Evolutionary conservation across 2,113 vertebrate species (phyloP), one percentile per base, ranked within the genome.

Genomic region (Gallinago paraguaiae): DNA sequence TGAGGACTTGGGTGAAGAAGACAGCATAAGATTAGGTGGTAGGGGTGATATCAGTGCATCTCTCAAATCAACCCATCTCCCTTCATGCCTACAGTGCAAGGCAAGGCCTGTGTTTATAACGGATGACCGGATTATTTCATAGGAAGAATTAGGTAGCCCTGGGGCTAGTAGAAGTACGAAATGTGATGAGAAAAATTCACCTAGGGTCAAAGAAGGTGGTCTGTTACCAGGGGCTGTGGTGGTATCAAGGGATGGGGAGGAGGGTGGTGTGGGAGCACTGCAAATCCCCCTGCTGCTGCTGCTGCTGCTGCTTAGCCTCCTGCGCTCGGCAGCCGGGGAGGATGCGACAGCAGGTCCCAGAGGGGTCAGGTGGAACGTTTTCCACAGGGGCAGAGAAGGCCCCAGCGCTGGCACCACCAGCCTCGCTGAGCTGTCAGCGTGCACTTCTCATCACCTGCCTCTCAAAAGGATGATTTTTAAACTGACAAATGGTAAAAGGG

Each of bases 291-390:
- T n/a, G n/a, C n/a, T 59, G 39, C 17, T 59, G 33, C 19, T 59
- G 39, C 17, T 59, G 33, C 19, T 68, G 43, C 18, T 68, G 43
- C 48, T 75, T 10, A 59, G 39, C 9, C 41, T 27, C 25, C 18
- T 25, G 37, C 2, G 1, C 28, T 35, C 3, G 1, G 18, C 13
- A 37, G 63, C 46, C 1, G 0, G 63, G 53, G 64, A 37, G 30
- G 50, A 20, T 0, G 0, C 3, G 46, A 16, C 3, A 76, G 82
- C 3, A 37, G 51, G 43, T 54, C 10, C 31, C 6, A 10, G 24
- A 60, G 28, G 10, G 5, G 6, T 2, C 25, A 18, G 0, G 2
- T 48, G 35, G 45, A 28, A 82, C 14, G 5, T n/a, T 37, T 37
- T 64, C 43, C 22, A 16, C 0, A 0, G 17, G 3, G 28, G 19